A percentile compares a stretch with the other conserved stretches of the same genome.
Evolutionary conservation across 2,888 invertebrate genomes (phyloP).

Genomic region (Scaptomyza cyrtandrae): DNA sequence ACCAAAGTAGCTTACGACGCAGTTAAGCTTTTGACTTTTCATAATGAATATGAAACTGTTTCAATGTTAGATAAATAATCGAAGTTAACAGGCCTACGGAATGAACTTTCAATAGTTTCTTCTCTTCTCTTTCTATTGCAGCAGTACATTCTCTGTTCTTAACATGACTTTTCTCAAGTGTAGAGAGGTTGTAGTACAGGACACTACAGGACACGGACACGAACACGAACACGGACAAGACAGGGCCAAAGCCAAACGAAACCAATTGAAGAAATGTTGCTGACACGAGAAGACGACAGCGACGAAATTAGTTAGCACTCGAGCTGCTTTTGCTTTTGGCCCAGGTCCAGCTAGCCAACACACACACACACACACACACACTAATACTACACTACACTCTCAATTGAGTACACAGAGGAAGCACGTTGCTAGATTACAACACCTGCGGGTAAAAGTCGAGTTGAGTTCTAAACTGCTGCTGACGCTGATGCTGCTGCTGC

Average conservation of each 20-base stretch:
- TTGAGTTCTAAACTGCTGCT: background rate
- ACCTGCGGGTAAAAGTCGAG: slow-evolving; percentile 72
- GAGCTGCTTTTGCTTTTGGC: slow-evolving; percentile 63
- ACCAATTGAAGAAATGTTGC: slow-evolving; percentile 80
- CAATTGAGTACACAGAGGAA: slow-evolving; percentile 1
- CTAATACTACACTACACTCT: slow-evolving; percentile 2
- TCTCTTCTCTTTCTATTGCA: too few species aligned
- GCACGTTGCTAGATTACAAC: slow-evolving; percentile 67
- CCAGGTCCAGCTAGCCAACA: slow-evolving; percentile 52
- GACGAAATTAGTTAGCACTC: slow-evolving; percentile 78
- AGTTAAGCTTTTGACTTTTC: background rate
- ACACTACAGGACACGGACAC: slow-evolving; percentile 27
- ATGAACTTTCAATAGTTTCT: too few species aligned
- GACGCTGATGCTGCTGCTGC: too few species aligned
- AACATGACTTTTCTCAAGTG: background rate
- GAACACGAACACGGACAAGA: slow-evolving; percentile 37
- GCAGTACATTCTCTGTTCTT: too few species aligned
- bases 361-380: slow-evolving; percentile 6
- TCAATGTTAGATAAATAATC: background rate
- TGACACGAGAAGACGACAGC: slow-evolving; percentile 71
- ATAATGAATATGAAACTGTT: background rate
- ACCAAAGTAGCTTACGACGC: background rate
- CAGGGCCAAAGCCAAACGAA: slow-evolving; percentile 61
- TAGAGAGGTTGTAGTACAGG: slow-evolving; percentile 7
- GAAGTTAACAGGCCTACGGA: too few species aligned